A percentile compares a stretch with the other conserved stretches of the same genome.
Conservation (phyloP, 2,888 invertebrate species). For the Ephialtes manifestator region DNA sequence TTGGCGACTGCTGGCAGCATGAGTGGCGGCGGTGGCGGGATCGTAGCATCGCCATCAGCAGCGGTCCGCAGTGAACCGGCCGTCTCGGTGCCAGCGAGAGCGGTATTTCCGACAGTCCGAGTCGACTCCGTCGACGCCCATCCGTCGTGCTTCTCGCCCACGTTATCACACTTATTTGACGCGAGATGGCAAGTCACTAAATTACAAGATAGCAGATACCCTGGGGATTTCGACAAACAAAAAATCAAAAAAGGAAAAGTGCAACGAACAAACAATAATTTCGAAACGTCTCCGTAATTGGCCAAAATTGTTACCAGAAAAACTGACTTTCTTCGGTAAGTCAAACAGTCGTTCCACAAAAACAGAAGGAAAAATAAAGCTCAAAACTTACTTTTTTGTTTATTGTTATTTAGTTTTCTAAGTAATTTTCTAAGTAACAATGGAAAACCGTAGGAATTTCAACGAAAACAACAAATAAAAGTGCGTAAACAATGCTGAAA, state of each 20-base stretch:
- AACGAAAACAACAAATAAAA: slow-evolving; percentile 1
- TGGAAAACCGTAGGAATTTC: background rate
- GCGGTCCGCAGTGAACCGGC: slow-evolving; percentile 77
- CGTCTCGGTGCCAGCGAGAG: slow-evolving; percentile 76
- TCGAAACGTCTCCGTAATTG: background rate
- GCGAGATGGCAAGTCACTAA: background rate
- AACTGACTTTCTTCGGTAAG: slow-evolving; percentile 36
- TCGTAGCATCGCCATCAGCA: slow-evolving; percentile 53
- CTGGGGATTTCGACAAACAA: background rate
- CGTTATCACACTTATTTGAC: slow-evolving; percentile 15
- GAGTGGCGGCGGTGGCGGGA: slow-evolving; percentile 72
- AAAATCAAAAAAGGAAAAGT: slow-evolving; percentile 4
- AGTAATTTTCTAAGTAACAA: no score
- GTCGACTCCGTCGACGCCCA: slow-evolving; percentile 45
- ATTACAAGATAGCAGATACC: background rate
- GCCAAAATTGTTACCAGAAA: background rate
- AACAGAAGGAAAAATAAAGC: background rate
- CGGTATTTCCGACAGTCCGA: slow-evolving; percentile 65
- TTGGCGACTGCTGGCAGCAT: slow-evolving; percentile 74
- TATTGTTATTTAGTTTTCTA: no score
- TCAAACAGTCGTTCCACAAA: slow-evolving; percentile 4
- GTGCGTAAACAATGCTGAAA: background rate
- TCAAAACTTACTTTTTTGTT: background rate
- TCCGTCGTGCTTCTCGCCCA: slow-evolving; percentile 26
- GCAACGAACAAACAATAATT: background rate